Conservation (phyloP, 2,888 invertebrate species). For the Limenitis camilla region DNA sequence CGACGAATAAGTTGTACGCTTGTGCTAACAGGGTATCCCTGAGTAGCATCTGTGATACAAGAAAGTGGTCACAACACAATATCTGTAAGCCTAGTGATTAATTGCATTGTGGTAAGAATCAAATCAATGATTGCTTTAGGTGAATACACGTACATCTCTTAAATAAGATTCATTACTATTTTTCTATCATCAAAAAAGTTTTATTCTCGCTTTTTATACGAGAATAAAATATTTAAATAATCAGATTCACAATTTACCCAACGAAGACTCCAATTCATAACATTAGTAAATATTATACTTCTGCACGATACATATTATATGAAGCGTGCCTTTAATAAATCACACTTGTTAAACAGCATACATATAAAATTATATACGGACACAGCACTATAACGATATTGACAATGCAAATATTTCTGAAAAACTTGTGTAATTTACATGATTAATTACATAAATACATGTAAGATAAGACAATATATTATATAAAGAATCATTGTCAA, state of each 20-base stretch:
- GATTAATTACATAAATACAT: no score
- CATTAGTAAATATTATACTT: conserved; percentile 7
- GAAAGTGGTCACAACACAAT: conserved; percentile 69
- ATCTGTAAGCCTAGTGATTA: conserved; percentile 66
- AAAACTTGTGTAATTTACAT: conserved; percentile 3
- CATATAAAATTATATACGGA: conserved; percentile 5
- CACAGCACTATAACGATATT: no score
- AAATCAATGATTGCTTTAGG: conserved; percentile 55
- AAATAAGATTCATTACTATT: conserved; percentile 39
- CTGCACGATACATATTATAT: conserved; percentile 26
- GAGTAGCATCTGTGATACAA: conserved; percentile 71
- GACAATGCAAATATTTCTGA: neutral
- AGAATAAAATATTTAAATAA: conserved; percentile 5
- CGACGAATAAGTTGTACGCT: conserved; percentile 57
- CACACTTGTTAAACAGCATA: conserved; percentile 12
- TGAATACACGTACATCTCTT: conserved; percentile 45
- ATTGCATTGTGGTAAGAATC: conserved; percentile 58
- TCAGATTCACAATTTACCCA: conserved; percentile 3
- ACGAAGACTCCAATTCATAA: conserved; percentile 8
- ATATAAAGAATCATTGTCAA: conserved; percentile 32
- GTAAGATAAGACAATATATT: no score
- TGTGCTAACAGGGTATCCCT: conserved; percentile 65
- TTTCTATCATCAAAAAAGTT: conserved; percentile 50
- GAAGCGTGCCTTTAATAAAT: conserved; percentile 31
- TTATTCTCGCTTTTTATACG: conserved; percentile 12